Conservation (phyloP, 2,113 vertebrate genomes). For the Nettapus auritus region DNA sequence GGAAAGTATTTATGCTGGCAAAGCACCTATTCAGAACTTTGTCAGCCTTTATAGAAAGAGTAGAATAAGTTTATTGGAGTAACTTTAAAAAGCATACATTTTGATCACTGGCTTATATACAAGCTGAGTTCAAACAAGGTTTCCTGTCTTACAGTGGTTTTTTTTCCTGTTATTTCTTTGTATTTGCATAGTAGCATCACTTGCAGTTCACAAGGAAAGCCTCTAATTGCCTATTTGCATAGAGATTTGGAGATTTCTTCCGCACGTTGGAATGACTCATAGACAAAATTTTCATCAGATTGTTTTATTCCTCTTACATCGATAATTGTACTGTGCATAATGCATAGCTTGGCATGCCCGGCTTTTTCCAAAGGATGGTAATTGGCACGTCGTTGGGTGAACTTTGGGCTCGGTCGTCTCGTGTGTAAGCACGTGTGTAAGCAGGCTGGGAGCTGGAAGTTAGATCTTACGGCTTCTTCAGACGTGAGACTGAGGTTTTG, state of each 20-base stretch:
- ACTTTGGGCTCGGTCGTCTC: constrained; percentile 13
- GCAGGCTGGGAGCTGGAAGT: not conserved
- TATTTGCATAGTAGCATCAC: constrained; percentile 42
- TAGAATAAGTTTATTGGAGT: constrained; percentile 28
- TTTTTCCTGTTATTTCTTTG: not conserved
- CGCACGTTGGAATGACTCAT: not conserved
- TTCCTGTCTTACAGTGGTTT: not conserved
- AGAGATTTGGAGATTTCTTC: constrained; percentile 42
- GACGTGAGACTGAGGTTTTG: not conserved
- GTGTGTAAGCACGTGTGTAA: not conserved
- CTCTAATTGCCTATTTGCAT: constrained; percentile 57
- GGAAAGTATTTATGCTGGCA: constrained; percentile 61
- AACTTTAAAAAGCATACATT: constrained; percentile 27
- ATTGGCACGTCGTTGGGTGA: constrained; percentile 27
- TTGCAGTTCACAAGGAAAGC: constrained; percentile 44
- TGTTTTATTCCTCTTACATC: constrained; percentile 41
- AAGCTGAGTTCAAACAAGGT: constrained; percentile 25
- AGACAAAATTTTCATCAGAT: constrained; percentile 43
- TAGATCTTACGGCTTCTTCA: not conserved
- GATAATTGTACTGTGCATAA: constrained; percentile 2
- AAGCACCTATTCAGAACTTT: constrained; percentile 19
- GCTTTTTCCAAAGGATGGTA: constrained; percentile 21
- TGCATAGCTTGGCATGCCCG: not conserved
- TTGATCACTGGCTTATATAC: not conserved
- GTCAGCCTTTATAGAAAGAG: constrained; percentile 50